Conservation (phyloP, 2,888 invertebrate genomes). For the Incurvaria masculella region DNA sequence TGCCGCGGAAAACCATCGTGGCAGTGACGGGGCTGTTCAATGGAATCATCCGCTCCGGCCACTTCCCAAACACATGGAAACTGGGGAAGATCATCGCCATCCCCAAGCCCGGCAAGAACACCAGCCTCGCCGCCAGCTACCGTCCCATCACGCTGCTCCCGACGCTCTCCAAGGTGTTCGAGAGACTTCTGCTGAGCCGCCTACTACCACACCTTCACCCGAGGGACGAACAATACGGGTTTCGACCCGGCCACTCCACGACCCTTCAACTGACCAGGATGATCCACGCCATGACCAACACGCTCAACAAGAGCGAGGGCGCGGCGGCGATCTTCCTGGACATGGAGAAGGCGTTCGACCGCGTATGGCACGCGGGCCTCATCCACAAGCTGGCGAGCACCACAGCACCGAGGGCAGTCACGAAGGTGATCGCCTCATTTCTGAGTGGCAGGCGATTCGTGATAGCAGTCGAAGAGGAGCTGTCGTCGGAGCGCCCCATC, state of each 20-base stretch:
- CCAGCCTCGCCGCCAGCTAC: too few relatives aligned
- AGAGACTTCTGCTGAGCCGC: not conserved
- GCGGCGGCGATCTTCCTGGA: conserved; percentile 19
- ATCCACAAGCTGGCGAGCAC: conserved; percentile 15
- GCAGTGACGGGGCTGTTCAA: too few relatives aligned
- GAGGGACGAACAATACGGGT: not conserved
- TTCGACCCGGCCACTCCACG: not conserved
- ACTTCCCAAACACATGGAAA: too few relatives aligned
- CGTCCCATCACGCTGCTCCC: not conserved
- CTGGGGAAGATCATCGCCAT: too few relatives aligned
- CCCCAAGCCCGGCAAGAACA: too few relatives aligned
- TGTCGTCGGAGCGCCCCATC: conserved; percentile 10
- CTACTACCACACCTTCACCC: not conserved
- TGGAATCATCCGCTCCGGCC: too few relatives aligned
- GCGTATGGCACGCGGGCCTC: conserved; percentile 22
- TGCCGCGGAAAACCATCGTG: too few relatives aligned
- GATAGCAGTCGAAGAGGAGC: conserved; percentile 14
- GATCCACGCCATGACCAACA: conserved; percentile 13
- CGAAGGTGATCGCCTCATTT: conserved; percentile 17
- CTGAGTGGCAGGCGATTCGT: conserved; percentile 16
- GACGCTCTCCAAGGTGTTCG: not conserved
- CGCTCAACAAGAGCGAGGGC: conserved; percentile 11
- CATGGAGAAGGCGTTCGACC: conserved; percentile 22
- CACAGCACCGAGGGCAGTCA: conserved; percentile 2
- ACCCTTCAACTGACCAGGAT: conserved; percentile 17